Evolutionary conservation across 1,140 invertebrate species (phyloP), one percentile per base, ranked within the genome.

Genomic region (Venustaconcha ellipsiformis): DNA sequence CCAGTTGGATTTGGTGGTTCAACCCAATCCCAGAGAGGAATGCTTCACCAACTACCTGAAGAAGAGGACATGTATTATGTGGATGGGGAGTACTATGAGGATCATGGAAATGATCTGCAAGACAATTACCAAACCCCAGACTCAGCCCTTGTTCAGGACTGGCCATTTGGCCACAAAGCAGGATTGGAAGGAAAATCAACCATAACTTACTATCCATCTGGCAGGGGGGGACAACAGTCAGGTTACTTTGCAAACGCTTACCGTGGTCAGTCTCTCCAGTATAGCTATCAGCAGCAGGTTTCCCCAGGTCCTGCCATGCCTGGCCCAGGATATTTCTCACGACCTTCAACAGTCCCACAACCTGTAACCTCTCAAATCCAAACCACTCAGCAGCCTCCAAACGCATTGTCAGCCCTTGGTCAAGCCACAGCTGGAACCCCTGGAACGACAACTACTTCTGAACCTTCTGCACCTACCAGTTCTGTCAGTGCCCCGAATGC

Each of bases 211-310:
- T 77, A 82, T 4, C 79, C 81, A 59, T 79, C 77, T 23, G 67
- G 55, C 69, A 76, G 68, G 56, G 58, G 69, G 2, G 64, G 59
- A 26, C 62, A 70, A 63, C 68, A 55, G 79, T 84, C 74, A 14
- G 87, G 87, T 13, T 84, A 82, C 78, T 86, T 87, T 81, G 79
- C 81, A 14, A 81, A 83, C 65, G 83, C 82, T 17, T 64, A 86
- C 17, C 58, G 85, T 57, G 86, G 86, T 17, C 86, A 80, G 62
- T 78, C 85, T 18, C 76, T 88, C 20, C 86, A 88, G 80, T 88
- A 84, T 77, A 80, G 81, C 6, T 63, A 30, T 26, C 66, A 30
- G 20, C 56, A 66, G 14, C 76, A 76, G 30, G 66, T 57, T 57
- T 26, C 67, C 14, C 15, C 78, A 65, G 26, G 63, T 23, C 58